phyloP scores from a whole-genome alignment of 2,113 vertebrate genomes.

The Pedetes capensis region DNA sequence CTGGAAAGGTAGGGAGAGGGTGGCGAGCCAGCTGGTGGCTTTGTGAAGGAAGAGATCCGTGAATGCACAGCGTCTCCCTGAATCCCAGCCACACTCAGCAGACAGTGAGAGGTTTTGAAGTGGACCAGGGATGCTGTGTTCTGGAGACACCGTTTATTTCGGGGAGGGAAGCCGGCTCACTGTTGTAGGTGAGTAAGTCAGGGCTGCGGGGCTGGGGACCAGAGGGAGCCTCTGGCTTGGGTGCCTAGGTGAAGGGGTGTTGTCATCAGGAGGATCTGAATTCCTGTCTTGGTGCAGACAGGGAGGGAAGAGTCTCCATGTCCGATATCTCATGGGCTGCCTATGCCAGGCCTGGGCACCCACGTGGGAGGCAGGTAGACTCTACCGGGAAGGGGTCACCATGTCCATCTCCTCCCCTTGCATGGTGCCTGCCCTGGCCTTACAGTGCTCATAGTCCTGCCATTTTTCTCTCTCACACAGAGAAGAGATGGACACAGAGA shows the following conservation, averaged over 20 bases:
- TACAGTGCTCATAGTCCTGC: accelerated
- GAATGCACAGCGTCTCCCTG: neutral
- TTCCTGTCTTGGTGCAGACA: neutral
- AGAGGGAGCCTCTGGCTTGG: accelerated
- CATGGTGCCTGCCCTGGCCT: neutral
- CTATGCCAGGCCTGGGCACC: neutral
- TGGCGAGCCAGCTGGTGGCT: neutral
- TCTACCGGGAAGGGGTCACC: neutral
- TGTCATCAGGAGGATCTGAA: neutral
- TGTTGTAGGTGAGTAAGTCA: constrained; percentile 64
- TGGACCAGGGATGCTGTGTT: constrained; percentile 25
- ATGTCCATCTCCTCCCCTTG: neutral
- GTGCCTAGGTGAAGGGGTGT: neutral
- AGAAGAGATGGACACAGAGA: neutral
- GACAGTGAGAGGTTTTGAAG: constrained; percentile 35
- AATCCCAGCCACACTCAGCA: neutral
- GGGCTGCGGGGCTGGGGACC: neutral
- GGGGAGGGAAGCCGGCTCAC: constrained; percentile 61
- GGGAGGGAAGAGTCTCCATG: neutral
- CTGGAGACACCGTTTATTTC: constrained; percentile 19
- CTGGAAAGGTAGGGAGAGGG: accelerated
- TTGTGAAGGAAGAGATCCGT: neutral
- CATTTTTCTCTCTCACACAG: neutral
- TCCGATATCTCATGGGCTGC: neutral
- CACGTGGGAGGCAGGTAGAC: accelerated